Conservation (phyloP, 2,888 invertebrate genomes). For the Dynastes tityus region DNA sequence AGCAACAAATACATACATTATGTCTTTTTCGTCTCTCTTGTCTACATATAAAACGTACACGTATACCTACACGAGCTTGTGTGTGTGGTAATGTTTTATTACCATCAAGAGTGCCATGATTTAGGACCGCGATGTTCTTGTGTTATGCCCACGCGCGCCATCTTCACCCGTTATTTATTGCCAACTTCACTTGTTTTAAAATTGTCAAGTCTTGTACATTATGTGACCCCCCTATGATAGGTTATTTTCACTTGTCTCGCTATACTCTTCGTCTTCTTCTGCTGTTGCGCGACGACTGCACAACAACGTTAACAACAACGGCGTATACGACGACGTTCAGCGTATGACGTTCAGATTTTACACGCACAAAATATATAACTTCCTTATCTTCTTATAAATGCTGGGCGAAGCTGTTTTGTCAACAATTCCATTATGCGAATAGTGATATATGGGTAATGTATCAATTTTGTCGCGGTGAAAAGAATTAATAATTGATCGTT, state of each 20-base stretch:
- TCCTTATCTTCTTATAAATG: slow-evolving; percentile 27
- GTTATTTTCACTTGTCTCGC: slow-evolving; percentile 48
- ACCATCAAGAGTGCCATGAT: slow-evolving; percentile 68
- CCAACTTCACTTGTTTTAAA: slow-evolving; percentile 68
- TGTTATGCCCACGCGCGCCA: slow-evolving; percentile 70
- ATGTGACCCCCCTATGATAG: slow-evolving; percentile 52
- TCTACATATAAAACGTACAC: background rate
- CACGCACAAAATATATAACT: slow-evolving; percentile 34
- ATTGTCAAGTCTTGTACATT: slow-evolving; percentile 63
- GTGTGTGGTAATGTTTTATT: slow-evolving; percentile 68
- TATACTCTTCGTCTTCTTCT: too few species aligned
- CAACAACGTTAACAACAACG: slow-evolving; percentile 1
- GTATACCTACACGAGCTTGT: slow-evolving; percentile 59
- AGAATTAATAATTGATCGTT: slow-evolving; percentile 17
- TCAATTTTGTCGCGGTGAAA: slow-evolving; percentile 4
- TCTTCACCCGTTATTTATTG: slow-evolving; percentile 69
- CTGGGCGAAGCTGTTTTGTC: background rate
- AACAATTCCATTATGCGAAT: slow-evolving; percentile 10
- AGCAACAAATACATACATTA: background rate
- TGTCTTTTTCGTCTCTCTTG: background rate
- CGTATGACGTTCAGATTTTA: slow-evolving; percentile 12
- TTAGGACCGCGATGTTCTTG: slow-evolving; percentile 69
- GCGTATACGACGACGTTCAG: background rate
- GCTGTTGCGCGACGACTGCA: background rate
- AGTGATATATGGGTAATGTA: slow-evolving; percentile 30